phyloP scores from a whole-genome alignment of 2,888 invertebrate species.

The Archips crataeganus region DNA sequence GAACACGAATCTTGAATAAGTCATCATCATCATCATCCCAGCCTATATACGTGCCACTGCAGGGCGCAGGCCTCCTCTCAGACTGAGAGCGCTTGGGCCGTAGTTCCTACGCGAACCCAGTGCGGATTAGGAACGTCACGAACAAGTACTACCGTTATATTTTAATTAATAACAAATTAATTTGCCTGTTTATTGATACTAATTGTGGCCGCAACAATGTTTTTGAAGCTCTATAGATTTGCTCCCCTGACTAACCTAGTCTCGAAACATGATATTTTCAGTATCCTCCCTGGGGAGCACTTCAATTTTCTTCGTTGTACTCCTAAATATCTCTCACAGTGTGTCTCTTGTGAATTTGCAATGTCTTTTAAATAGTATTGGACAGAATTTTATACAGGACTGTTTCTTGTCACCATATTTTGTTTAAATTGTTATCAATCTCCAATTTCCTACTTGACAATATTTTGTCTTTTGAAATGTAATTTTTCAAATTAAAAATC shows the following conservation, averaged over 20 bases:
- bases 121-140: too few species aligned
- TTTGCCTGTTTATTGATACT: too few species aligned
- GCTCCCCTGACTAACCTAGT: slow-evolving; percentile 23
- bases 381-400: slow-evolving; percentile 14
- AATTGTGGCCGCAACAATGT: slow-evolving; percentile 4
- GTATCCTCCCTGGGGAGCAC: slow-evolving; percentile 30
- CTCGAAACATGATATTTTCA: slow-evolving; percentile 36
- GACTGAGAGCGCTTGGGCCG: too few species aligned
- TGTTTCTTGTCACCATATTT: neutral
- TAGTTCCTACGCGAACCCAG: too few species aligned
- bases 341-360: slow-evolving; percentile 37
- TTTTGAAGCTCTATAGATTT: slow-evolving; percentile 18
- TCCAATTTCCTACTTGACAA: neutral
- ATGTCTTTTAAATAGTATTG: slow-evolving; percentile 31
- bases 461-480: too few species aligned
- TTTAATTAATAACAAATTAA: too few species aligned
- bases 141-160: too few species aligned
- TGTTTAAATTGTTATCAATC: slow-evolving; percentile 2
- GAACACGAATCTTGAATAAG: too few species aligned
- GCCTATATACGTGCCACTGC: too few species aligned
- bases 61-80: too few species aligned
- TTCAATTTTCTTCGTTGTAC: slow-evolving; percentile 37
- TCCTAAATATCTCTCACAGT: slow-evolving; percentile 37
- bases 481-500: too few species aligned
- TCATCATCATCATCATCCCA: too few species aligned